phyloP scores from a whole-genome alignment of 2,888 invertebrate genomes.

The Exocentrus adspersus region DNA sequence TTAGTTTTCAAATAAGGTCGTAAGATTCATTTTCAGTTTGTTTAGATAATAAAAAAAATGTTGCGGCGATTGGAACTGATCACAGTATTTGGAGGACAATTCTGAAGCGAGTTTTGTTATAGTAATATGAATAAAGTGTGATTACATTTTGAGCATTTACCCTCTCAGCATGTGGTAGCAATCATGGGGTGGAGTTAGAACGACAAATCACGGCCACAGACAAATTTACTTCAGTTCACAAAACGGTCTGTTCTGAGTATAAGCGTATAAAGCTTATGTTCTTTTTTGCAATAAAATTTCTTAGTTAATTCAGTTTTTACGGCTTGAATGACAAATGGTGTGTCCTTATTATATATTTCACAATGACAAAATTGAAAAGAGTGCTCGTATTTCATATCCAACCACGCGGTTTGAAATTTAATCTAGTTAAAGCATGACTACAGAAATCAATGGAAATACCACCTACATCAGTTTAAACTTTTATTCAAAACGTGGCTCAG shows the following conservation, averaged over 20 bases:
- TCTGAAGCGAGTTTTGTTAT: slow-evolving; percentile 37
- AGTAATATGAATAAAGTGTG: slow-evolving; percentile 45
- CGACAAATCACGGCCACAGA: slow-evolving; percentile 38
- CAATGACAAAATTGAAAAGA: slow-evolving; percentile 2
- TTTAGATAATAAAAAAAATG: slow-evolving; percentile 7
- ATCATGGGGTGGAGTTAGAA: slow-evolving; percentile 34
- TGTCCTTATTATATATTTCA: slow-evolving; percentile 1
- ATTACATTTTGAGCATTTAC: slow-evolving; percentile 40
- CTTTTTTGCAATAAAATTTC: not conserved
- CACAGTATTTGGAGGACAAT: slow-evolving; percentile 36
- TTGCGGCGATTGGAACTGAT: slow-evolving; percentile 12
- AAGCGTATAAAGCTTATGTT: not conserved
- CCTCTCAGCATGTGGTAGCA: slow-evolving; percentile 39
- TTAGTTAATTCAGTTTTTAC: not conserved
- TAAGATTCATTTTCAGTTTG: no score
- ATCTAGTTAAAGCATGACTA: slow-evolving; percentile 7
- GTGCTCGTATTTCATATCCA: slow-evolving; percentile 9
- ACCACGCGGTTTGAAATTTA: slow-evolving; percentile 3
- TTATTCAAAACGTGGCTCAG: slow-evolving; percentile 1
- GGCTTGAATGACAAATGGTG: not conserved
- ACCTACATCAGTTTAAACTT: not conserved
- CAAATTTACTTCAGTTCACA: not conserved
- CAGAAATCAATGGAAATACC: slow-evolving; percentile 8
- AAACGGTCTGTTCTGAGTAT: slow-evolving; percentile 7
- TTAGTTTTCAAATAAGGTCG: no score